Base-by-base conservation (phyloP, 2,888 invertebrate genomes). In the Pandemis heparana region DNA sequence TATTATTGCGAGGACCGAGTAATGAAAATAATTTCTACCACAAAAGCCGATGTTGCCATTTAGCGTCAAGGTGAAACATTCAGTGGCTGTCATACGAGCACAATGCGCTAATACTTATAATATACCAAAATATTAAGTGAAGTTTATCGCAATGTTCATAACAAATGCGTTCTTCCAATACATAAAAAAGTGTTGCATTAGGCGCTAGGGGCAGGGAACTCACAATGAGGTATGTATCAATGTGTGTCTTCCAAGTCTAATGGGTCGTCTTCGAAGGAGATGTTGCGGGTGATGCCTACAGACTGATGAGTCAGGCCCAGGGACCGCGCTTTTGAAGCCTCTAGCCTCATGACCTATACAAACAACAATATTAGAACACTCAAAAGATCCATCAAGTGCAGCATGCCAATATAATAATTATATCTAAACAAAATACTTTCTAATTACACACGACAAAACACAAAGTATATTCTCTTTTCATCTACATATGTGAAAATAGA, bases 271-370 rank as follows among this genome's bases (percentile, higher is more conserved):
- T 93, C 93, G 60, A 89, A 81, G 3, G 91, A 92, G 71, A 90
- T 84, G 38, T 91, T 87, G 76, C 92, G 90, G 75, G 84, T 86
- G 65, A 89, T 83, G 75, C 89, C 87, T 32, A 87, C 80, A 9
- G 68, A 59, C 68, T 69, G 46, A 63, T 68, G 73, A 38, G 56
- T 23, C 74, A 85, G 91, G 77, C 94, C 96, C 91, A 94, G 95
- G 87, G 94, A 95, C 81, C 94, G 95, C 87, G 93, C 95, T 89
- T 92, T 95, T 95, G 96, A 96, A 76, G 95, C 95, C 85, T 96
- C 96, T 90, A 97, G 89, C 90, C 96, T 96, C 96, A 97, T 95
- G 95, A 97, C 96, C 97, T 97, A 89, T 7, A 74, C 72, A 69
- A 43, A 69, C 76, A 32, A 61, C 60, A 9, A n/a, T 46, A 51